A percentile compares a stretch with the other conserved stretches of the same genome.
phyloP scores from a whole-genome alignment of 2,113 vertebrate species.

The Apistogramma diplotaenia region DNA sequence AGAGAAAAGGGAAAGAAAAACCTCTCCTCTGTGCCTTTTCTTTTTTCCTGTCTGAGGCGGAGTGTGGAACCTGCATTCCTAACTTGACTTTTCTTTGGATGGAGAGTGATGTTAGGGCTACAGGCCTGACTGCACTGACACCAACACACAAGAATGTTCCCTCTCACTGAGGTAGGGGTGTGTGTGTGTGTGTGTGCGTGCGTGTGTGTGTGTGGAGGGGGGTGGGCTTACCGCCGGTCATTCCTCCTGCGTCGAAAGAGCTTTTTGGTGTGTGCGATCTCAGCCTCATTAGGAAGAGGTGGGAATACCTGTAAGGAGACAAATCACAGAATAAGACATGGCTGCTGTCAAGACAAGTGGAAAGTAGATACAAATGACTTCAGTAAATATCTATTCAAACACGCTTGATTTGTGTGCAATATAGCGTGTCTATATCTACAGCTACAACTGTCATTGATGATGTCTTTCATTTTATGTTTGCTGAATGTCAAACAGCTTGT shows the following conservation, averaged over 20 bases:
- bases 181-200: neutral
- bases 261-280: constrained; percentile 97
- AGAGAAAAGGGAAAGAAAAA: neutral
- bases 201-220: neutral
- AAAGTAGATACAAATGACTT: neutral
- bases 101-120: constrained; percentile 41
- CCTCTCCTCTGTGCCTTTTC: neutral
- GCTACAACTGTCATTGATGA: neutral
- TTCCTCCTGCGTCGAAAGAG: constrained; percentile 90
- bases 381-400: neutral
- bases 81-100: constrained; percentile 55
- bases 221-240: constrained; percentile 93
- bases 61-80: constrained; percentile 57
- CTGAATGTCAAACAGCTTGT: neutral
- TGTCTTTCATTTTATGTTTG: neutral
- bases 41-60: constrained; percentile 31
- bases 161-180: constrained; percentile 17
- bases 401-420: neutral
- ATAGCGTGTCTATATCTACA: neutral
- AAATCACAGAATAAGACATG: constrained; percentile 23
- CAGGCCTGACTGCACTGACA: constrained; percentile 35
- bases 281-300: constrained; percentile 88
- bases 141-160: constrained; percentile 30
- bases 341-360: constrained; percentile 5
- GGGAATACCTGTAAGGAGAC: constrained; percentile 84